A percentile compares a stretch with the other conserved stretches of the same genome.
These are phyloP conservation scores for Aphaenogaster floridana DNA, from an alignment of 1,140 invertebrate species.

Conservation along the genomic window DNA sequence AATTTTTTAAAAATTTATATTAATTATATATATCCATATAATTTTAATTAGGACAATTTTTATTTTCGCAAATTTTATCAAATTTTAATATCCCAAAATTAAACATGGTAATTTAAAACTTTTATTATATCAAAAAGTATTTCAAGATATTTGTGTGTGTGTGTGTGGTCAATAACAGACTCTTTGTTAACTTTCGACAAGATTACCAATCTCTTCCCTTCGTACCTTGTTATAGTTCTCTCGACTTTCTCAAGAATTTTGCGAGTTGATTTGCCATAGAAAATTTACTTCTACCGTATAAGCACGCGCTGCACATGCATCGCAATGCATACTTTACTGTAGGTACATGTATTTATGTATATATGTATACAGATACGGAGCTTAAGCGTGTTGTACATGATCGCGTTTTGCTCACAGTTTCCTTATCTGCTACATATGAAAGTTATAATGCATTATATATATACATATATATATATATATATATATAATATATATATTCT, in stretches of 20 bases:
- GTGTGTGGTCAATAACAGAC: background rate
- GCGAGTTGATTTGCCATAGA: background rate
- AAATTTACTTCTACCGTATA: slow-evolving; percentile 8
- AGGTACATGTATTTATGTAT: background rate
- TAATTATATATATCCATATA: background rate
- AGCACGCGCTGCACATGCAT: background rate
- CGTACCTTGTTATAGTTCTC: background rate
- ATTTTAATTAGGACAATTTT: background rate
- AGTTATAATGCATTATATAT: background rate
- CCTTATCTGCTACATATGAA: background rate
- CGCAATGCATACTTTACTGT: background rate
- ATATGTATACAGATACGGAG: background rate
- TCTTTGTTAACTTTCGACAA: slow-evolving; percentile 19
- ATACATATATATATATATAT: too few relatives aligned
- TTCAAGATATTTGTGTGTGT: background rate
- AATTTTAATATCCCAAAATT: background rate
- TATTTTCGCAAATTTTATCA: background rate
- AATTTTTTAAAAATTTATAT: background rate
- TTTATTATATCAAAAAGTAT: background rate
- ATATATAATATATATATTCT: background rate
- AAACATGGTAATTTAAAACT: background rate
- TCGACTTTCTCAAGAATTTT: slow-evolving; percentile 20
- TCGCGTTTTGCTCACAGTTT: slow-evolving; percentile 1
- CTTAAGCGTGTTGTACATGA: background rate
- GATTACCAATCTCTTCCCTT: background rate